Evolutionary conservation across 2,888 invertebrate genomes (phyloP), one percentile per base, ranked within the genome.

Genomic region (Melikaiella ostensackeni): DNA sequence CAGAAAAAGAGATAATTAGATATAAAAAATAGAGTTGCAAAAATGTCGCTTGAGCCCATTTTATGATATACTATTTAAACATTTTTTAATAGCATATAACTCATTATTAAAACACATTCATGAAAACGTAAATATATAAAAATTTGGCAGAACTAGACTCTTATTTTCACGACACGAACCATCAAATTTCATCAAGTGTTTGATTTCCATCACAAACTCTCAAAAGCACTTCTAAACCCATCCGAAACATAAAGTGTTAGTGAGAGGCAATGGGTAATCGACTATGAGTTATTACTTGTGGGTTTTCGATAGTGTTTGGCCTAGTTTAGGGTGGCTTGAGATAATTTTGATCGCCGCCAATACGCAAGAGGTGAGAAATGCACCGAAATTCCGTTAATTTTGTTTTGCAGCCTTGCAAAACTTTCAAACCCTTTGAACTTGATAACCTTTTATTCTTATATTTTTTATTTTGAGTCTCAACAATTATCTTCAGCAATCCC

Each of bases 221-320:
- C 38, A 30, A 24, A 50, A 50, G 42, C 66, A 66, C 66, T 66
- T 66, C 24, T 46, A 66, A 66, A 27, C 24, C 66, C 42, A 16
- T 66, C 42, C 42, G 66, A 66, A 66, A 66, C 66, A 66, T 42
- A 27, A 66, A 66, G 24, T 38, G 42, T 27, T 24, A n/a, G 66
- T 46, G 66, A 66, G 24, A 46, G 27, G 46, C 24, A 11, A 66
- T 27, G 66, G 27, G 42, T 42, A 66, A 66, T 66, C 66, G 66
- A 66, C 66, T 42, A 27, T 27, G 66, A 66, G 46, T 66, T 66
- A 66, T 66, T 30, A 66, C 42, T 66, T 66, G 66, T 66, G 38
- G 46, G 27, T 66, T 42, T 66, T 27, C 19, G 42, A 66, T 66
- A 66, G 42, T 46, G 46, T 66, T 66, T 42, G 66, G 27, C 66